Percentiles rank a stretch among this genome's conserved stretches.
Conservation (phyloP, 2,113 vertebrate species). For the Rhombomys opimus region DNA sequence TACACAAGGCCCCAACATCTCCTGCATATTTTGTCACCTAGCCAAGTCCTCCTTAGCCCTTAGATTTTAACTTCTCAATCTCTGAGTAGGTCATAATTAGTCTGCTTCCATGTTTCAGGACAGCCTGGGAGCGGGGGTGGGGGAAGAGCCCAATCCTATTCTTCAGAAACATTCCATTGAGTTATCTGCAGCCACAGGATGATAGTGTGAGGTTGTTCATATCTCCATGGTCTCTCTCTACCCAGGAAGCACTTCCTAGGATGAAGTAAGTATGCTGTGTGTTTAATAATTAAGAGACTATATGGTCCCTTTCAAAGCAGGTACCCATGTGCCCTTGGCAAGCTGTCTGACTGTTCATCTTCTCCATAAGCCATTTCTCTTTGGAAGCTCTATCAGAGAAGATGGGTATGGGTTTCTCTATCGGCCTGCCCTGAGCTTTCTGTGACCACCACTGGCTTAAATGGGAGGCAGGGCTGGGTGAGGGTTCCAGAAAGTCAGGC, state of each 20-base stretch:
- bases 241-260: not conserved
- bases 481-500: conserved; percentile 5
- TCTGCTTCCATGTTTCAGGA: not conserved
- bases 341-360: not conserved
- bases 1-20: not conserved
- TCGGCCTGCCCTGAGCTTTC: not conserved
- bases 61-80: not conserved
- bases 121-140: not conserved
- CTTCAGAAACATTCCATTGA: not conserved
- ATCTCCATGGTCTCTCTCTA: not conserved
- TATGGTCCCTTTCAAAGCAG: not conserved
- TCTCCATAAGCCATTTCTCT: not conserved
- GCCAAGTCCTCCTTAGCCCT: not conserved
- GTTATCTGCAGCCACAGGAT: not conserved
- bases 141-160: not conserved
- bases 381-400: not conserved
- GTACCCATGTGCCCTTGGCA: accelerated
- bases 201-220: no score
- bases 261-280: no score
- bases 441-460: conserved; percentile 25
- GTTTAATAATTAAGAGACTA: not conserved
- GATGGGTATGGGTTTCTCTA: accelerated
- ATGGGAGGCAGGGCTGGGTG: not conserved
- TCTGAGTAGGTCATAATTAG: not conserved
- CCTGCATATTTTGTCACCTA: not conserved